phyloP scores from a whole-genome alignment of 2,888 invertebrate species.

The Syrista parreyssii region DNA sequence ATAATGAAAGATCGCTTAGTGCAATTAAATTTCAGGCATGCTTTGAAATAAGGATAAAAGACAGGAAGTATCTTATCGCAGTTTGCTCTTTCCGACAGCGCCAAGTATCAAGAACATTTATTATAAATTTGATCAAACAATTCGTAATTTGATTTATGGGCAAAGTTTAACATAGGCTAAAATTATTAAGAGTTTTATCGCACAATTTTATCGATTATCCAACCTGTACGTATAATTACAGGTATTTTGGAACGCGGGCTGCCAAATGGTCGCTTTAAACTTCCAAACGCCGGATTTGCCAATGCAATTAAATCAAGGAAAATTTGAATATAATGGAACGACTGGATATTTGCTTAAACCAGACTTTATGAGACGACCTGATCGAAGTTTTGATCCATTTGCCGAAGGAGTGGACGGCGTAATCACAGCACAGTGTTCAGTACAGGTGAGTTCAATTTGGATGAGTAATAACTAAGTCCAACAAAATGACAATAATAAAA shows the following conservation, averaged over 20 bases:
- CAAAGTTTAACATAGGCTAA: not conserved
- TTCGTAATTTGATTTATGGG: not conserved
- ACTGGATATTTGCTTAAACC: conserved; percentile 78
- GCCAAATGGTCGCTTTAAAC: conserved; percentile 79
- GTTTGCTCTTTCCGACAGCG: not conserved
- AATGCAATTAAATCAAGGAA: conserved; percentile 81
- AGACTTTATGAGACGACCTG: conserved; percentile 78
- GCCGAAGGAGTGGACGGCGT: conserved; percentile 80
- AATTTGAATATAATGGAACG: conserved; percentile 79
- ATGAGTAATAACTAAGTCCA: not conserved
- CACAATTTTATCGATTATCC: not conserved
- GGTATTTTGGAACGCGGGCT: conserved; percentile 83
- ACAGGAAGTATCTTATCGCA: not conserved
- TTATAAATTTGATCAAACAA: not conserved
- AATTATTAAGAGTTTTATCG: not conserved
- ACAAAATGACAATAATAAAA: not conserved
- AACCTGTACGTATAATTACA: conserved; percentile 44
- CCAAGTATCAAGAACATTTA: not conserved
- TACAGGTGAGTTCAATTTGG: conserved; percentile 66
- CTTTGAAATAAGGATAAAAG: not conserved
- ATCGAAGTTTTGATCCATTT: conserved; percentile 78
- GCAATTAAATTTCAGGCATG: not conserved
- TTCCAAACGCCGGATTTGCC: conserved; percentile 78
- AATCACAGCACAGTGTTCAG: conserved; percentile 78
- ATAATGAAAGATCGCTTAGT: not conserved